phyloP scores from a whole-genome alignment of 2,888 invertebrate species.

The Brachynemurus nebulosus region DNA sequence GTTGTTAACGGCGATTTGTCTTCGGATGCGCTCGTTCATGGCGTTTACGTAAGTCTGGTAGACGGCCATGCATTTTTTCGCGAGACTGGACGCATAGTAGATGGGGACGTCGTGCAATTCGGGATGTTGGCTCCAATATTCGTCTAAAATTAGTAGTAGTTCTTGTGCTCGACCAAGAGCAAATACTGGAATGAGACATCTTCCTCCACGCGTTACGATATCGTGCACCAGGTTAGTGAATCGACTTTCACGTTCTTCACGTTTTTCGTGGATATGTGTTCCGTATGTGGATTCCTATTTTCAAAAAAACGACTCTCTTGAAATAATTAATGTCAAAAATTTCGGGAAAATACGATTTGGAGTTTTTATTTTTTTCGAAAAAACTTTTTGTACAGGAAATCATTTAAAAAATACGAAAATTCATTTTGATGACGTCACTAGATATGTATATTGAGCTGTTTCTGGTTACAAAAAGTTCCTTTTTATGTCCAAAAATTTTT shows the following conservation, averaged over 20 bases:
- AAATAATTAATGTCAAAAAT: no score
- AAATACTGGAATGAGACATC: conserved; percentile 97
- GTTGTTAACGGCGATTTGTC: conserved; percentile 96
- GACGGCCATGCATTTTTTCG: conserved; percentile 99
- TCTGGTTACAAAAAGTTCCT: no score
- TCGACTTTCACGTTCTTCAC: conserved; percentile 89
- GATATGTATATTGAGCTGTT: no score
- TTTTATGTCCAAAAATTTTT: no score
- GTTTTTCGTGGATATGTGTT: conserved; percentile 96
- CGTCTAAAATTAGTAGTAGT: conserved; percentile 85
- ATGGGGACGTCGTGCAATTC: conserved; percentile 97
- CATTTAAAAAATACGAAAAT: neutral
- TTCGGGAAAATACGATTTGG: no score
- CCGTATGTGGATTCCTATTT: conserved; percentile 97
- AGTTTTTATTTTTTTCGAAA: no score
- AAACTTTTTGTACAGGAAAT: conserved; percentile 12
- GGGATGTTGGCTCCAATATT: conserved; percentile 95
- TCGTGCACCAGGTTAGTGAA: conserved; percentile 91
- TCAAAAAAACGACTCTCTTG: no score
- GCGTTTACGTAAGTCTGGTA: conserved; percentile 99
- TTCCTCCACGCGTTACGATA: conserved; percentile 91
- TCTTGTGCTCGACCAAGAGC: conserved; percentile 97
- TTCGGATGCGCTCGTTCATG: conserved; percentile 94
- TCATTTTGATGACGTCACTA: no score
- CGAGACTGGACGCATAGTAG: conserved; percentile 97